A percentile compares a stretch with the other conserved stretches of the same genome.
These are phyloP conservation scores for Torymus aiolomorphi DNA, from an alignment of 2,888 invertebrate species.

Conservation along the genomic window DNA sequence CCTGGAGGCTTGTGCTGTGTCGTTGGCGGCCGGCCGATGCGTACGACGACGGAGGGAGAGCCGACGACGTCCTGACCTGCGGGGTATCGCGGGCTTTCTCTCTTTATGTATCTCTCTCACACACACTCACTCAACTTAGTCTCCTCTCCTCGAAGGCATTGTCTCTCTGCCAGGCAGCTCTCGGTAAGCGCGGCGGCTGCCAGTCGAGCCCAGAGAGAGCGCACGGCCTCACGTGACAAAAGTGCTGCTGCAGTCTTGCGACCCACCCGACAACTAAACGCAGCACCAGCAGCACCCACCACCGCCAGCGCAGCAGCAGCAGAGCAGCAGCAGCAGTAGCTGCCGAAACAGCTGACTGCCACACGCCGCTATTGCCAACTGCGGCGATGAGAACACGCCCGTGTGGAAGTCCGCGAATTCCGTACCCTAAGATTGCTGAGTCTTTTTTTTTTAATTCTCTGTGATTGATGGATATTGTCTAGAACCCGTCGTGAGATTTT, in stretches of 20 bases:
- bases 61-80: conserved; percentile 28
- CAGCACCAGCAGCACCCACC: not conserved
- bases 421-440: too few relatives aligned
- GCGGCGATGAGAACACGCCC: too few relatives aligned
- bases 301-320: conserved; percentile 18
- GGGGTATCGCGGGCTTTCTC: not conserved
- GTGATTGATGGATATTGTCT: too few relatives aligned
- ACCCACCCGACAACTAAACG: conserved; percentile 69
- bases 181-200: too few relatives aligned
- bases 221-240: conserved; percentile 68
- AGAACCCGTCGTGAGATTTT: too few relatives aligned
- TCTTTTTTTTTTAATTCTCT: too few relatives aligned
- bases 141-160: conserved; percentile 62
- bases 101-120: too few relatives aligned
- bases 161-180: conserved; percentile 13
- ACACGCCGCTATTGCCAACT: conserved; percentile 44
- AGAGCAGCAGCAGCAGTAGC: conserved; percentile 5
- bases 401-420: too few relatives aligned
- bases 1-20: conserved; percentile 4
- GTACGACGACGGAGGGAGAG: conserved; percentile 18
- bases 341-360: conserved; percentile 65
- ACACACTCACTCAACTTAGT: conserved; percentile 9
- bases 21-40: conserved; percentile 9
- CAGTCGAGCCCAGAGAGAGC: not conserved
- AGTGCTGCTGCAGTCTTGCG: conserved; percentile 71